phyloP scores from a whole-genome alignment of 2,888 invertebrate species.

The Gymnocheta viridis region DNA sequence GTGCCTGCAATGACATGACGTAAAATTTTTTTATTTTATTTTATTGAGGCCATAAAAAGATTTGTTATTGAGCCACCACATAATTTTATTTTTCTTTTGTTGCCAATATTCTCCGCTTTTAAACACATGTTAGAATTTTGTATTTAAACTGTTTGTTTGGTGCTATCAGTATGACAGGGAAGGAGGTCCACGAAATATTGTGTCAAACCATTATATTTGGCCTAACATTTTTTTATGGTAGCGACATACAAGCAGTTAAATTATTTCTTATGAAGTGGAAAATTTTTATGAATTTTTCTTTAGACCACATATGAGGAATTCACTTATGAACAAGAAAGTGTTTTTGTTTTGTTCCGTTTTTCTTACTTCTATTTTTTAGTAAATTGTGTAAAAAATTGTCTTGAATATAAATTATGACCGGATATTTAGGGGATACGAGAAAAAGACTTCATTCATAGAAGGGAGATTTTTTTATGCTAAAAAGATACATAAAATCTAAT shows the following conservation, averaged over 20 bases:
- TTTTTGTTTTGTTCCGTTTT: constrained; percentile 6
- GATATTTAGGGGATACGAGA: constrained; percentile 45
- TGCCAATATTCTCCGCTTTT: not conserved
- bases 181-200: constrained; percentile 1
- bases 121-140: constrained; percentile 45
- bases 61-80: constrained; percentile 59
- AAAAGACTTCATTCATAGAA: not conserved
- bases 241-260: not conserved
- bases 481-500: constrained; percentile 24
- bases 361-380: not conserved
- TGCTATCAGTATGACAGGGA: not conserved
- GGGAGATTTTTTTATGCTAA: not conserved
- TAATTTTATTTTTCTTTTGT: constrained; percentile 1
- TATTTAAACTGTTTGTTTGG: not conserved
- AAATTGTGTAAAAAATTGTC: constrained; percentile 21
- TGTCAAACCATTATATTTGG: constrained; percentile 45
- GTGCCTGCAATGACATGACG: constrained; percentile 62
- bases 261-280: constrained; percentile 64
- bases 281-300: constrained; percentile 62
- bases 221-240: constrained; percentile 14
- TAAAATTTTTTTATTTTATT: constrained; percentile 38
- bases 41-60: constrained; percentile 63
- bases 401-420: constrained; percentile 51
- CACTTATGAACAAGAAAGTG: not conserved
- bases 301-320: constrained; percentile 30